Evolutionary conservation across 2,888 invertebrate species (phyloP), one percentile per base, ranked within the genome.

Genomic region (Eristalis arbustorum): DNA sequence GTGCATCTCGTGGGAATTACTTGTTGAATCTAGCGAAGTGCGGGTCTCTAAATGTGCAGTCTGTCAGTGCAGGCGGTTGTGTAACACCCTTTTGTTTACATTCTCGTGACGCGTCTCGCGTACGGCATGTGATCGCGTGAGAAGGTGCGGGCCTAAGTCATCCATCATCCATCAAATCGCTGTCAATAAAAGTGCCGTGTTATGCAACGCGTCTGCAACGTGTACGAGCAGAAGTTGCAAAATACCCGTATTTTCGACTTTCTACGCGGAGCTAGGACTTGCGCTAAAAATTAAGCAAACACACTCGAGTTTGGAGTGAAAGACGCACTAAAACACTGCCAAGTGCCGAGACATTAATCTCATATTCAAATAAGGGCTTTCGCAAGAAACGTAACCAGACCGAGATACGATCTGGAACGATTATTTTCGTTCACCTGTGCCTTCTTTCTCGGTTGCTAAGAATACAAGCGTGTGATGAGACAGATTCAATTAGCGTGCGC

Each of bases 1-100:
- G 49, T 18, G 18, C 31, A 31, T 18, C 18, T 49, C 18, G 18
- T 49, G 49, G 49, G 49, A 49, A 49, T 49, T 49, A 49, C 49
- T 49, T 49, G 49, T 49, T 49, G 49, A 49, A 49, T 49, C 49
- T 49, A 18, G 6, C 6, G 3, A 49, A 18, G 49, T 8, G 49
- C 8, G 8, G 8, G 49, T 49, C 18, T n/a, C 2, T 6, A 42
- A 59, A 3, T 18, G 59, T 59, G 57, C 57, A 57, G 11, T 1
- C 59, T 14, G 23, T 59, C 25, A 11, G 59, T 25, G 10, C 25
- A 2, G 5, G 13, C 13, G 13, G 6, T 76, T 76, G 75, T 68
- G 67, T 68, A 76, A 76, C 61, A 40, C 28, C 40, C 28, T 67
- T n/a, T 40, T 67, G 75, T 76, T 76, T 76, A 76, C 75, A 76